Evolutionary conservation across 1,140 invertebrate genomes (phyloP), one percentile per base, ranked within the genome.

Genomic region (Ptiloglossa arizonensis): DNA sequence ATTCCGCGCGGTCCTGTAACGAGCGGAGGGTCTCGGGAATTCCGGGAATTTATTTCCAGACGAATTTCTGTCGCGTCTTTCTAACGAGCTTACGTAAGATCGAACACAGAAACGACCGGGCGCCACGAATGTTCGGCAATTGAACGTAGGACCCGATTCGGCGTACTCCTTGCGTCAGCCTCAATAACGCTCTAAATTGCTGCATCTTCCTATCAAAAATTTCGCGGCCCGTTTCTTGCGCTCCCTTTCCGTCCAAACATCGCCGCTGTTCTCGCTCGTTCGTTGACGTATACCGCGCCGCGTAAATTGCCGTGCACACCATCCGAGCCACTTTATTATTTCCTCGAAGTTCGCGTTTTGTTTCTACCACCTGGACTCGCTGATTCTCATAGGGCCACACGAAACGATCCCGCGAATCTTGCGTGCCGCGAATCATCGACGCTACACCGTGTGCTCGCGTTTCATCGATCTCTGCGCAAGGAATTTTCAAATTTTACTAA

Each of bases 91-190:
- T 82, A 80, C 68, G 82, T 80, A 85, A 86, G 57, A n/a, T 22
- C 38, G n/a, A 50, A 67, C 54, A n/a, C 73, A 74, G 56, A 67
- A 79, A 72, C 50, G 48, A 57, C 48, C 56, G 62, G 69, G 66
- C 71, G 52, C 69, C 66, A 68, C 86, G 62, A n/a, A 86, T 82
- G 78, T 89, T 89, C 68, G 80, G 64, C 86, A 89, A 90, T 89
- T 89, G 84, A 85, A 87, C 60, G 79, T 57, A 57, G 67, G 27
- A 56, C 74, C n/a, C 72, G 70, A 64, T 82, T 82, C 81, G 79
- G 60, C 56, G 72, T 69, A 52, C 22, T 24, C 48, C 59, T 86
- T 80, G 63, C 81, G 78, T 81, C 77, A 82, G 64, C 59, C 66
- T 72, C 60, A 52, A 62, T 68, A 24, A 79, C 19, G 27, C 24